Percentiles rank a stretch among this genome's conserved stretches.
Conservation (phyloP, 2,113 vertebrate genomes). For the Phalacrocorax brasilianus region DNA sequence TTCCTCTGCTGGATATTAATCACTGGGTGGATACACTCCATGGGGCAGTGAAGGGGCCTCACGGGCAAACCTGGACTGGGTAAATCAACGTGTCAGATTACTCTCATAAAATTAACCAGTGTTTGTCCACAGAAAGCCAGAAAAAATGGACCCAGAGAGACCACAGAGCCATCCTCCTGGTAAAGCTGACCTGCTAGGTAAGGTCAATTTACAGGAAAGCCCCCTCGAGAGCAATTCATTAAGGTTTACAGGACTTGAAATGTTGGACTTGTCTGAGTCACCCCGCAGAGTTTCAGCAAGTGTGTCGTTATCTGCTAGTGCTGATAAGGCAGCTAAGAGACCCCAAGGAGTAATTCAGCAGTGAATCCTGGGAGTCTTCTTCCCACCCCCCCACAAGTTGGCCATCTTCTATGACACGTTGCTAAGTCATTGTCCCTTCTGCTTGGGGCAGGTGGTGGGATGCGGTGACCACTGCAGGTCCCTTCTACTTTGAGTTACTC, state of each 20-base stretch:
- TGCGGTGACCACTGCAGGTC: background rate
- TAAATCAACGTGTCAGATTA: background rate
- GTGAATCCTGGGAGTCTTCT: background rate
- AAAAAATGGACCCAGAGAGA: background rate
- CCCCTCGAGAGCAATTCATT: background rate
- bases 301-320: accelerated
- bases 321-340: background rate
- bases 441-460: background rate
- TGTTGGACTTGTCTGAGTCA: background rate
- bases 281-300: background rate
- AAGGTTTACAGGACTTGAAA: background rate
- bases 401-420: too few species aligned
- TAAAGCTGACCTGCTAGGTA: background rate
- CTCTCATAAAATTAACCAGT: background rate
- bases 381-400: accelerated
- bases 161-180: background rate
- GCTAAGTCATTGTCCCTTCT: background rate
- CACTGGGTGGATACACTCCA: background rate
- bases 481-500: background rate
- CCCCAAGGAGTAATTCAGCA: background rate
- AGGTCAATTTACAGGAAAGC: background rate
- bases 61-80: background rate
- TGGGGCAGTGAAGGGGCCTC: background rate
- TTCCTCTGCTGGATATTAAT: constrained; percentile 5
- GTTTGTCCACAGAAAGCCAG: background rate